Base-by-base conservation (phyloP, 2,888 invertebrate species). In the Thymelicus lineola region DNA sequence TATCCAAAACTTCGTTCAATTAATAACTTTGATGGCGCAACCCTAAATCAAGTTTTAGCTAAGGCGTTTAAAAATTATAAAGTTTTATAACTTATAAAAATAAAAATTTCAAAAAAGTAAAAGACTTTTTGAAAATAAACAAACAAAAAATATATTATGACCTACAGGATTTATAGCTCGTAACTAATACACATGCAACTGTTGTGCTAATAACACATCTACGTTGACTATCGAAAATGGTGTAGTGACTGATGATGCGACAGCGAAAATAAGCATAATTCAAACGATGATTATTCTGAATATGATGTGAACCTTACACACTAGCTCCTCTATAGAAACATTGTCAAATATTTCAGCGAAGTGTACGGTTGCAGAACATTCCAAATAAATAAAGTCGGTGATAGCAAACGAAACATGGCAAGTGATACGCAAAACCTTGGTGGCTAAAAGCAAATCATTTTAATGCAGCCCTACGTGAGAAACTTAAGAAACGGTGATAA, bases 251-350 rank as follows among this genome's bases (percentile, higher is more conserved):
- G 82, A 85, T 84, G 83, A 86, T 76, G 75, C 77, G 85, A 83
- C 79, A 79, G 80, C 77, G 83, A 82, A 81, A 83, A 77, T 74
- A 88, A 87, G 87, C 85, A 77, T 4, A 38, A 15, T 36, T 58
- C 36, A 38, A 36, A 57, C 63, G 38, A 82, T 83, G 84, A 83
- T 73, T 80, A 78, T 80, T 83, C 83, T 86, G 85, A 88, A 86
- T 84, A 82, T 77, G 88, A 86, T 84, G 82, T 78, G 85, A 88
- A 90, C 89, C 90, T 91, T 88, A 91, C 90, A 75, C 75, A 76
- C 74, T 73, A 73, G 74, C 74, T 72, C 36, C 35, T 64, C 75
- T 74, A 78, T 84, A 84, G 85, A 85, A 85, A 86, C 82, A 84
- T 82, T 81, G 80, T 79, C 82, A 82, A 70, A 74, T 73, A 65